These are phyloP conservation scores for Monopterus albus DNA, from an alignment of 2,113 vertebrate genomes.

Conservation along the genomic window DNA sequence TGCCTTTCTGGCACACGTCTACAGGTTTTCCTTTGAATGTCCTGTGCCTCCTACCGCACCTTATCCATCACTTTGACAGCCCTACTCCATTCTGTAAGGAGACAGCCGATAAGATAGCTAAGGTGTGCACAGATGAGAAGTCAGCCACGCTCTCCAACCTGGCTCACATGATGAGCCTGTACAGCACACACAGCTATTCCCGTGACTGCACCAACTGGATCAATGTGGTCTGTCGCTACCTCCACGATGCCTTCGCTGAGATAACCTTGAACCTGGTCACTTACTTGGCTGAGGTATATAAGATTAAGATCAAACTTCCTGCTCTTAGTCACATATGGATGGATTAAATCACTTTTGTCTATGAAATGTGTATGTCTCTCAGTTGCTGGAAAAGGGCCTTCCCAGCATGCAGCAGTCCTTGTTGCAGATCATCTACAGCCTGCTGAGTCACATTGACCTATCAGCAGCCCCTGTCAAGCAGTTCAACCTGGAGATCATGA, in stretches of 20 bases:
- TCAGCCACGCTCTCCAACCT: constrained; percentile 93
- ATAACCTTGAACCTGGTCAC: constrained; percentile 94
- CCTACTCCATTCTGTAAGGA: constrained; percentile 98
- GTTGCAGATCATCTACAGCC: constrained; percentile 95
- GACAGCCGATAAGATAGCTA: constrained; percentile 96
- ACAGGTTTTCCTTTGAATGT: constrained; percentile 98
- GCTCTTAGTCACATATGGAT: background rate
- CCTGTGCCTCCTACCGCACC: constrained; percentile 96
- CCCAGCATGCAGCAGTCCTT: constrained; percentile 97
- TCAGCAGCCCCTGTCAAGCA: constrained; percentile 94
- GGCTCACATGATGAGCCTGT: constrained; percentile 99
- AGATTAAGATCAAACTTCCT: background rate
- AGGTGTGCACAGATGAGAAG: constrained; percentile 95
- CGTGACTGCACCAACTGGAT: constrained; percentile 98
- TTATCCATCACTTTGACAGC: constrained; percentile 99
- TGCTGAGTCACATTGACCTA: constrained; percentile 95
- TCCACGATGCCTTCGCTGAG: constrained; percentile 96
- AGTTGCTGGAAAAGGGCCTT: constrained; percentile 96
- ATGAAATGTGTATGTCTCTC: constrained; percentile 31
- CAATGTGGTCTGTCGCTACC: constrained; percentile 96
- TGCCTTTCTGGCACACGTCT: constrained; percentile 11
- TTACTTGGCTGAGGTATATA: constrained; percentile 93
- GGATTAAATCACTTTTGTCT: background rate
- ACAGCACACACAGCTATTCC: constrained; percentile 97
- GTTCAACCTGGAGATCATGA: constrained; percentile 99